A percentile compares a stretch with the other conserved stretches of the same genome.
phyloP scores from a whole-genome alignment of 2,797 vertebrate species.

The Danio kyathit region DNA sequence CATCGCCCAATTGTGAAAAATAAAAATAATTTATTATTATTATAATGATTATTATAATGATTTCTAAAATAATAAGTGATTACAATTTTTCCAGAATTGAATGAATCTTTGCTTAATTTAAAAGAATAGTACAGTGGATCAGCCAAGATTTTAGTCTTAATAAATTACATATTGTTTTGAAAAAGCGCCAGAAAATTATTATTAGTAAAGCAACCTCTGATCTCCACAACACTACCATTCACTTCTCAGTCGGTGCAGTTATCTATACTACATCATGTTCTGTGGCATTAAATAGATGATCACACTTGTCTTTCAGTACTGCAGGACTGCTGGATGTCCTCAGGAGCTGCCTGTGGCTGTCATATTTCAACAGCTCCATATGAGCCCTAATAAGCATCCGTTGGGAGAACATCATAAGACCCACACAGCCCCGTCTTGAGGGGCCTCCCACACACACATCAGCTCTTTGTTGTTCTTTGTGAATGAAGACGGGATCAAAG shows the following conservation, averaged over 20 bases:
- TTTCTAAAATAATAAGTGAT: too few relatives aligned
- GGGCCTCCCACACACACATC: conserved; percentile 27
- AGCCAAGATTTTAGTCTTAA: not conserved
- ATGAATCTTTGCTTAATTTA: too few relatives aligned
- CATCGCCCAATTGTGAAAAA: too few relatives aligned
- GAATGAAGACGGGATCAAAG: conserved; percentile 55
- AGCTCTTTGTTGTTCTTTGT: conserved; percentile 52
- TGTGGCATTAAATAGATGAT: conserved; percentile 33
- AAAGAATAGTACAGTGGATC: not conserved
- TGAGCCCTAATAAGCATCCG: conserved; percentile 36
- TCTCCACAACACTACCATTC: not conserved
- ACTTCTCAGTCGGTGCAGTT: not conserved
- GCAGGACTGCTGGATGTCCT: conserved; percentile 17
- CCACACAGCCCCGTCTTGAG: conserved; percentile 38
- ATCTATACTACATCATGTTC: not conserved
- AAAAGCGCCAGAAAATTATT: not conserved
- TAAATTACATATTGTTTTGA: not conserved
- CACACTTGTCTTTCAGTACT: conserved; percentile 13
- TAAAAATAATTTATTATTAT: too few relatives aligned
- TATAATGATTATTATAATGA: too few relatives aligned
- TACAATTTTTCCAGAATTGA: too few relatives aligned
- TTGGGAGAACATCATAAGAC: conserved; percentile 38
- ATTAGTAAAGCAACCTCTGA: not conserved
- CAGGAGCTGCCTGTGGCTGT: conserved; percentile 44
- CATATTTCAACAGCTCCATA: conserved; percentile 37